These are phyloP conservation scores for Thunnus thynnus DNA, from an alignment of 2,113 vertebrate genomes.

Conservation along the genomic window DNA sequence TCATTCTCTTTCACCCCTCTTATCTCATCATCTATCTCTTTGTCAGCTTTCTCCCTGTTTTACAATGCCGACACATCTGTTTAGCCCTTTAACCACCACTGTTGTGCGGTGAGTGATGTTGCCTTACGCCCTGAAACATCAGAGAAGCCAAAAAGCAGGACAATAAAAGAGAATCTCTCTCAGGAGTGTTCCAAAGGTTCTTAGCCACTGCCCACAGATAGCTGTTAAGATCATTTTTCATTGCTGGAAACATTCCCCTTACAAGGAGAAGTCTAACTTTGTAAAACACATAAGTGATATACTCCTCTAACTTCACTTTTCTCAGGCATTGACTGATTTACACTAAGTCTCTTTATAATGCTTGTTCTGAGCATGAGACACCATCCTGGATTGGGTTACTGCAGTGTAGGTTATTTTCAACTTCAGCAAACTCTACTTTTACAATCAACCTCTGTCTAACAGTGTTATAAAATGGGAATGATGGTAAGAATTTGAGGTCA, in stretches of 20 bases:
- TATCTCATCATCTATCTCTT: constrained; percentile 72
- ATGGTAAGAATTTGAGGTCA: constrained; percentile 57
- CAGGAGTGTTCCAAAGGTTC: constrained; percentile 58
- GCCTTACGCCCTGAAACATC: constrained; percentile 63
- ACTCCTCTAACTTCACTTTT: constrained; percentile 24
- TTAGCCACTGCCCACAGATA: constrained; percentile 66
- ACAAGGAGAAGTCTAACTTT: constrained; percentile 60
- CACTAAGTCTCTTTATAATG: constrained; percentile 37
- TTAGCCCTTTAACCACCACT: constrained; percentile 41
- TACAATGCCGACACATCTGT: constrained; percentile 52
- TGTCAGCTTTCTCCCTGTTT: constrained; percentile 64
- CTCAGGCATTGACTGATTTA: constrained; percentile 41
- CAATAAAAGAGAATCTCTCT: constrained; percentile 73
- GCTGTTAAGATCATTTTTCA: constrained; percentile 68
- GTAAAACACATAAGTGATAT: constrained; percentile 56
- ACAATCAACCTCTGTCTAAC: constrained; percentile 24
- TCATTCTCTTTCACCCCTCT: constrained; percentile 59
- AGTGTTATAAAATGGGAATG: constrained; percentile 24
- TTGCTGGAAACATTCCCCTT: constrained; percentile 42
- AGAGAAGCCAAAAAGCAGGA: constrained; percentile 61
- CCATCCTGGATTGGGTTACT: constrained; percentile 8
- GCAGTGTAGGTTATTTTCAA: constrained; percentile 22
- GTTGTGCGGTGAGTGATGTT: constrained; percentile 60
- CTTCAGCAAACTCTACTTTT: constrained; percentile 34
- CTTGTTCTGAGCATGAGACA: constrained; percentile 1